A percentile compares a stretch with the other conserved stretches of the same genome.
These are phyloP conservation scores for Parazoanthus swiftii DNA, from an alignment of 92 coral and sea anemone genomes.

Conservation along the genomic window DNA sequence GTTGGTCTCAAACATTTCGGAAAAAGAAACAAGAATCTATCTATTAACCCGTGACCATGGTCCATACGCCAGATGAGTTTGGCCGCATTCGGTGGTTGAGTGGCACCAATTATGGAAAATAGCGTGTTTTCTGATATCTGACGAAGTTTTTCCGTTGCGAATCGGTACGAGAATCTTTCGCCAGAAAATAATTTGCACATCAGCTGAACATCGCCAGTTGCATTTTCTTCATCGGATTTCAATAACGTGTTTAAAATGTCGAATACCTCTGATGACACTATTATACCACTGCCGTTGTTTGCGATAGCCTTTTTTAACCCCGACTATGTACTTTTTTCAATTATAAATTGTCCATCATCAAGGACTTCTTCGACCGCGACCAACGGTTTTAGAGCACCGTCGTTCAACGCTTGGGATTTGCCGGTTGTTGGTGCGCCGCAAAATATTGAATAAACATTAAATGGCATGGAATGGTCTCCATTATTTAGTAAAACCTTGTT, in stretches of 20 bases:
- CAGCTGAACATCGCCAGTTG: background rate
- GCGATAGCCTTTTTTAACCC: slow-evolving; percentile 21
- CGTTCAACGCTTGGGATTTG: background rate
- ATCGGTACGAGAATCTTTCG: slow-evolving; percentile 22
- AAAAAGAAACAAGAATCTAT: slow-evolving; percentile 32
- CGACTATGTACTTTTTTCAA: slow-evolving; percentile 19
- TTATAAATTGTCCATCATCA: slow-evolving; percentile 19
- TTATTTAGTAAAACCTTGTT: background rate
- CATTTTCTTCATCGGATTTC: slow-evolving; percentile 19
- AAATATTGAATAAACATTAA: too few relatives aligned
- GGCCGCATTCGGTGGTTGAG: slow-evolving; percentile 30
- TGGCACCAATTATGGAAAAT: slow-evolving; percentile 23
- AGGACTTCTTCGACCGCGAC: slow-evolving; percentile 5
- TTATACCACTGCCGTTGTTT: slow-evolving; percentile 4
- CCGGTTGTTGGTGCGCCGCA: background rate
- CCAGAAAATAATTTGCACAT: slow-evolving; percentile 43
- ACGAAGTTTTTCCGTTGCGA: slow-evolving; percentile 17
- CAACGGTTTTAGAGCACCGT: slow-evolving; percentile 1
- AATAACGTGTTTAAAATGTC: slow-evolving; percentile 18
- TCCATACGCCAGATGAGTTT: slow-evolving; percentile 26
- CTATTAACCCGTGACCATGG: slow-evolving; percentile 43
- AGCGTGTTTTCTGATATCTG: slow-evolving; percentile 15
- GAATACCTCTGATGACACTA: slow-evolving; percentile 37
- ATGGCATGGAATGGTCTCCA: too few relatives aligned
- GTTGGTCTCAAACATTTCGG: slow-evolving; percentile 42